Evolutionary conservation across 2,888 invertebrate species (phyloP).

Genomic region (Chrysopilus asiliformis): DNA sequence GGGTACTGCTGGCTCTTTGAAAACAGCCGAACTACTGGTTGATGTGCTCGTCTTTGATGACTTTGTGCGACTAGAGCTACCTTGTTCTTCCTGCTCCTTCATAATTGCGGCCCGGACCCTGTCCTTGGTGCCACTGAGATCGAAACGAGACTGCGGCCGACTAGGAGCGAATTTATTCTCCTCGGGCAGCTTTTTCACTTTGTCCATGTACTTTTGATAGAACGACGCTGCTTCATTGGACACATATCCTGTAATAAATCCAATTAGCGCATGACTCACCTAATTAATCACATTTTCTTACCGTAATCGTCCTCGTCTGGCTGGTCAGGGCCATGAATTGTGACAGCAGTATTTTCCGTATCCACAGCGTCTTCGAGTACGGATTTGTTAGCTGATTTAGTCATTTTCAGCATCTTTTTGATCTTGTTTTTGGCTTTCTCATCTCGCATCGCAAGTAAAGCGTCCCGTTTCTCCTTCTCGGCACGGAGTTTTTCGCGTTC

Average conservation of each 20-base stretch:
- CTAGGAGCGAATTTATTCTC: constrained; percentile 53
- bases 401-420: constrained; percentile 67
- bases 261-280: too few relatives aligned
- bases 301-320: constrained; percentile 87
- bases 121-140: constrained; percentile 48
- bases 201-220: constrained; percentile 75
- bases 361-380: constrained; percentile 72
- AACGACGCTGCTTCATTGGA: constrained; percentile 69
- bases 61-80: constrained; percentile 36
- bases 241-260: too few relatives aligned
- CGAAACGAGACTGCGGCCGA: constrained; percentile 29
- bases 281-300: too few relatives aligned
- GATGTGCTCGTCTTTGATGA: constrained; percentile 1
- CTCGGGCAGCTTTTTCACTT: constrained; percentile 58
- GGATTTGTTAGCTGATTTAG: constrained; percentile 80
- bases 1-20: constrained; percentile 2
- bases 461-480: constrained; percentile 50
- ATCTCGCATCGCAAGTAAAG: constrained; percentile 51
- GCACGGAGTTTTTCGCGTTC: constrained; percentile 50
- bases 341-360: constrained; percentile 59
- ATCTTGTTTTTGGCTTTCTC: constrained; percentile 61
- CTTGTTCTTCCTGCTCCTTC: constrained; percentile 57
- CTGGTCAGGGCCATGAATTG: constrained; percentile 58
- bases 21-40: constrained; percentile 2
- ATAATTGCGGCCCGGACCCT: constrained; percentile 63